Conservation (phyloP, 1,140 invertebrate species). For the Drosophila repleta region DNA sequence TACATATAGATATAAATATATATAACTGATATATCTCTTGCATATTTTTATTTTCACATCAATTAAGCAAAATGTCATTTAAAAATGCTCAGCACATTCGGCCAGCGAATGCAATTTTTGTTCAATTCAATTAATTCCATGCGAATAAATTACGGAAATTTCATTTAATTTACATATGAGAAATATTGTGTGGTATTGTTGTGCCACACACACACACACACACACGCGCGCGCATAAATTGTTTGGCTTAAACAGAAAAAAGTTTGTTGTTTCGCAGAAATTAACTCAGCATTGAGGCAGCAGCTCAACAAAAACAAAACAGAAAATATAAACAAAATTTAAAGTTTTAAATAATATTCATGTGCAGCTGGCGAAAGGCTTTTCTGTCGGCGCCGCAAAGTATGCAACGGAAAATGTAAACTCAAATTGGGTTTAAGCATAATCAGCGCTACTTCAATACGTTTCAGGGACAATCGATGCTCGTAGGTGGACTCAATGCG, state of each 20-base stretch:
- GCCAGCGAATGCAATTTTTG: slow-evolving; percentile 34
- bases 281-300: slow-evolving; percentile 39
- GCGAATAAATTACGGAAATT: slow-evolving; percentile 50
- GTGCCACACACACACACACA: slow-evolving; percentile 22
- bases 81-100: slow-evolving; percentile 12
- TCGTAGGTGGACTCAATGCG: too few species aligned
- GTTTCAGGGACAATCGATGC: too few species aligned
- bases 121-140: slow-evolving; percentile 48
- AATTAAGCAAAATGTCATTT: slow-evolving; percentile 41
- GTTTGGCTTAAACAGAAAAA: slow-evolving; percentile 7
- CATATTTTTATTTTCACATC: slow-evolving; percentile 10
- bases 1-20: too few species aligned
- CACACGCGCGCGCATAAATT: slow-evolving; percentile 2
- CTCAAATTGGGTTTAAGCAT: slow-evolving; percentile 70
- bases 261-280: slow-evolving; percentile 37
- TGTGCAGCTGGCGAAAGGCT: too few species aligned
- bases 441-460: slow-evolving; percentile 39
- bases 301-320: slow-evolving; percentile 3
- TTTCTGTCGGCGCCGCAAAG: slow-evolving; percentile 33
- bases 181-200: slow-evolving; percentile 50
- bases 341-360: slow-evolving; percentile 15
- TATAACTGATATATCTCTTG: too few species aligned
- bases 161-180: slow-evolving; percentile 52
- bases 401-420: slow-evolving; percentile 42
- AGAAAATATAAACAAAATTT: slow-evolving; percentile 8